phyloP scores from a whole-genome alignment of 2,888 invertebrate species.

The Melanotus villosus region DNA sequence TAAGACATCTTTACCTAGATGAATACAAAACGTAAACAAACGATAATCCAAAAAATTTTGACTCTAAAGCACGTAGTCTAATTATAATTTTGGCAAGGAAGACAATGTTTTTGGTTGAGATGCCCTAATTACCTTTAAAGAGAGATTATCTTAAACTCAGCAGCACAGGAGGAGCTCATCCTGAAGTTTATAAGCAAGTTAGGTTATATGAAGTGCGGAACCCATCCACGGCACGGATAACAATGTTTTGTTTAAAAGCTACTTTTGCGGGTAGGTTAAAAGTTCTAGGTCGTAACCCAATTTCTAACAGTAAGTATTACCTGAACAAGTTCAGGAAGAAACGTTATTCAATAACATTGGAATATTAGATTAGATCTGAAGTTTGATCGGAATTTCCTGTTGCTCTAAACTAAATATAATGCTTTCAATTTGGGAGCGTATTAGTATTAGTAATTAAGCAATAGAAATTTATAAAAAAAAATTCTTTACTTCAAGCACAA shows the following conservation, averaged over 20 bases:
- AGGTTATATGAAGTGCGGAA: constrained; percentile 18
- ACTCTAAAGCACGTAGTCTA: constrained; percentile 9
- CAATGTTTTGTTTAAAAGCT: constrained; percentile 13
- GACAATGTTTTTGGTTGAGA: constrained; percentile 4
- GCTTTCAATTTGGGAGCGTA: no score
- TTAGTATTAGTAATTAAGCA: no score
- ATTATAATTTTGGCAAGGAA: constrained; percentile 18
- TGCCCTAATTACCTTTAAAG: constrained; percentile 22
- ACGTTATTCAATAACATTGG: no score
- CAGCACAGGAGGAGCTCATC: not conserved
- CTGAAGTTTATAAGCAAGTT: constrained; percentile 20
- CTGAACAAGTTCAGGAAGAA: not conserved
- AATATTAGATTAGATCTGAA: no score
- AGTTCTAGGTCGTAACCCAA: constrained; percentile 9
- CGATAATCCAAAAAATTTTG: not conserved
- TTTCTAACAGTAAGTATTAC: not conserved
- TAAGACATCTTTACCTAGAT: no score
- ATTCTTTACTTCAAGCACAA: no score
- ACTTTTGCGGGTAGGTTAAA: not conserved
- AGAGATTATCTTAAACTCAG: constrained; percentile 19
- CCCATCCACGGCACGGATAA: constrained; percentile 6
- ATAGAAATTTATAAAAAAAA: no score
- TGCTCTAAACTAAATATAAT: no score
- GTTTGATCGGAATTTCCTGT: no score
- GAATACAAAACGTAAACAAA: no score